A percentile compares a stretch with the other conserved stretches of the same genome.
phyloP scores from a whole-genome alignment of 1,140 invertebrate species.

The Ostrea edulis region DNA sequence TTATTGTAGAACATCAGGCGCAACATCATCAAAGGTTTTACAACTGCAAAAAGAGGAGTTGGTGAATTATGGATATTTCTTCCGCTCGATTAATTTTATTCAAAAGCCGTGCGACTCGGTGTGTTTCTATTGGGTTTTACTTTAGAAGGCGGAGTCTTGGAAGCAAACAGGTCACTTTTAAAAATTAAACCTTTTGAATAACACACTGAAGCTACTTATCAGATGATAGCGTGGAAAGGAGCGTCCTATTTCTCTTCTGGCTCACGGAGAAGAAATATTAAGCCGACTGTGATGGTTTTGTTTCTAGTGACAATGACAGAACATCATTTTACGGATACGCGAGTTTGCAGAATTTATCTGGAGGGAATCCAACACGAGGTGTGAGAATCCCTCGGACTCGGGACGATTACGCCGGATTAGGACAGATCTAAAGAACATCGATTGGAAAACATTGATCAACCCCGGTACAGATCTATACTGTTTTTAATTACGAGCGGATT shows the following conservation, averaged over 20 bases:
- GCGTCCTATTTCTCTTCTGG: not conserved
- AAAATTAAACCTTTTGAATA: constrained; percentile 38
- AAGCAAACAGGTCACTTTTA: constrained; percentile 32
- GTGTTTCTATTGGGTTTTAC: constrained; percentile 20
- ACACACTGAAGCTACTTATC: constrained; percentile 30
- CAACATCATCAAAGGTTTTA: constrained; percentile 16
- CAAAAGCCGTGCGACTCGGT: constrained; percentile 16
- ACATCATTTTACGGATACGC: constrained; percentile 22
- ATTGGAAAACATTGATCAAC: constrained; percentile 40
- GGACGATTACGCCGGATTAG: constrained; percentile 26
- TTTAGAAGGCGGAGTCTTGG: constrained; percentile 6
- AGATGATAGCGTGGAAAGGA: constrained; percentile 22
- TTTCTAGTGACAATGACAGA: constrained; percentile 3
- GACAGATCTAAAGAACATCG: constrained; percentile 31
- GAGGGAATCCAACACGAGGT: constrained; percentile 35
- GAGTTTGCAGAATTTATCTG: constrained; percentile 27
- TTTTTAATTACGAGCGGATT: constrained; percentile 41
- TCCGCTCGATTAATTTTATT: constrained; percentile 33
- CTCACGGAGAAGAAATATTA: not conserved
- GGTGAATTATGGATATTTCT: constrained; percentile 30
- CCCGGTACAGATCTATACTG: constrained; percentile 12
- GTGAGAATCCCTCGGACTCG: not conserved
- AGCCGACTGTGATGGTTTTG: not conserved
- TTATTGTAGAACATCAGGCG: not conserved
- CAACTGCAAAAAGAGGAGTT: not conserved